Evolutionary conservation across 2,797 vertebrate genomes (phyloP).

Genomic region (Siniperca scherzeri): DNA sequence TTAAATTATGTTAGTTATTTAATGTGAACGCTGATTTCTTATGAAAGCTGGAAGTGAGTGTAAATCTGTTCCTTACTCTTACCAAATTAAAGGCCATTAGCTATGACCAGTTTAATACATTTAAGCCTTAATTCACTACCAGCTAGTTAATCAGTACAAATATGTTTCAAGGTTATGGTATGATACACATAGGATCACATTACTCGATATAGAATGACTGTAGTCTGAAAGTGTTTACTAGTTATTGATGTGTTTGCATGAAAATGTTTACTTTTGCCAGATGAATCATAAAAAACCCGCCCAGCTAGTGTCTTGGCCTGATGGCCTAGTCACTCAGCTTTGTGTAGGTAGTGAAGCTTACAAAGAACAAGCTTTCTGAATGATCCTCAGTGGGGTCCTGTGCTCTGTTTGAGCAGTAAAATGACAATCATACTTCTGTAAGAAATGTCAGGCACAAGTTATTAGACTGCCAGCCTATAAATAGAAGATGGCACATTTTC

Average conservation of each 20-base stretch:
- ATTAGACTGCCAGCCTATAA: constrained; percentile 80
- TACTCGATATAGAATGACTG: neutral
- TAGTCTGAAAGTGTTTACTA: neutral
- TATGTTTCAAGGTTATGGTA: neutral
- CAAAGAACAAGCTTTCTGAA: neutral
- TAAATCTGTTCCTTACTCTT: too few species aligned
- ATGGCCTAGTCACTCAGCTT: neutral
- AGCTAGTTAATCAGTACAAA: neutral
- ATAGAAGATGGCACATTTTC: constrained; percentile 81
- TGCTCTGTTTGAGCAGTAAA: constrained; percentile 53
- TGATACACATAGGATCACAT: neutral
- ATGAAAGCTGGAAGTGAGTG: too few species aligned
- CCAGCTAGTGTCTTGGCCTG: neutral
- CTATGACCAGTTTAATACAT: too few species aligned
- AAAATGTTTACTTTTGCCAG: neutral
- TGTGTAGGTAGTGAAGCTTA: neutral
- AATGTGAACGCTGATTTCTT: too few species aligned
- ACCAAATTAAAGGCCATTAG: too few species aligned
- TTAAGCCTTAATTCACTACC: too few species aligned
- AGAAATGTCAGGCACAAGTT: constrained; percentile 80
- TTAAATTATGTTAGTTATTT: too few species aligned
- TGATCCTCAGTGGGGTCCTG: neutral
- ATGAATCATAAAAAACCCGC: neutral
- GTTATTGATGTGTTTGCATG: neutral
- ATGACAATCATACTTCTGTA: constrained; percentile 67